Evolutionary conservation across 2,888 invertebrate species (phyloP), one percentile per base, ranked within the genome.

Genomic region (Drosophila cognata): DNA sequence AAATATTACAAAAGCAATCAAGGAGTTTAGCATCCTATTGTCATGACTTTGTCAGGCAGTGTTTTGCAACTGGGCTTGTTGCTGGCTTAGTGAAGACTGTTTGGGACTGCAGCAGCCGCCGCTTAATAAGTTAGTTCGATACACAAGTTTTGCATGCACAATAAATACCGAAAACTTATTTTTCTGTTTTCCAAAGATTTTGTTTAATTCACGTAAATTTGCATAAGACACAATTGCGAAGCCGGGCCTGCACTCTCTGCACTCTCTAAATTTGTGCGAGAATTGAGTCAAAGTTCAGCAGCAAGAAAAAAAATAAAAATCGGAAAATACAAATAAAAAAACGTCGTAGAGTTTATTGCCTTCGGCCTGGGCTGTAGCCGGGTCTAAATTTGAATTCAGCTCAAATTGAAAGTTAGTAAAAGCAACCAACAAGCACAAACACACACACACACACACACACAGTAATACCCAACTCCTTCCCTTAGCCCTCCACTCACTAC

Each of bases 111-210:
- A 73, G 62, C 57, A 41, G 53, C 33, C 33, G 53, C 33, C 33
- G 79, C 74, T 65, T 79, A 77, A 82, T 89, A 89, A 81, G 60
- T 87, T 78, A 64, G 65, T 89, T 89, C 90, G 86, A 88, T 88
- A 85, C 90, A 87, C 84, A 85, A 89, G 78, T 83, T 79, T 70
- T 53, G 80, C 76, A 80, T 63, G 55, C 52, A 50, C 31, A 41
- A 81, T 85, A 88, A 90, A 90, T 77, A 71, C 57, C 18, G 76
- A 82, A 83, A 88, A 88, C 87, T 90, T 88, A 86, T 90, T 88
- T 88, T 88, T 88, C 90, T 86, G 90, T 88, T 90, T 88, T 64
- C 33, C 72, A 74, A 87, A 88, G 90, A 90, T 90, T 90, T 90
- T 82, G 87, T 88, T 88, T 88, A 86, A 90, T 90, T 88, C 88